Base-by-base conservation (phyloP, 2,888 invertebrate species). In the Yponomeuta evonymella region DNA sequence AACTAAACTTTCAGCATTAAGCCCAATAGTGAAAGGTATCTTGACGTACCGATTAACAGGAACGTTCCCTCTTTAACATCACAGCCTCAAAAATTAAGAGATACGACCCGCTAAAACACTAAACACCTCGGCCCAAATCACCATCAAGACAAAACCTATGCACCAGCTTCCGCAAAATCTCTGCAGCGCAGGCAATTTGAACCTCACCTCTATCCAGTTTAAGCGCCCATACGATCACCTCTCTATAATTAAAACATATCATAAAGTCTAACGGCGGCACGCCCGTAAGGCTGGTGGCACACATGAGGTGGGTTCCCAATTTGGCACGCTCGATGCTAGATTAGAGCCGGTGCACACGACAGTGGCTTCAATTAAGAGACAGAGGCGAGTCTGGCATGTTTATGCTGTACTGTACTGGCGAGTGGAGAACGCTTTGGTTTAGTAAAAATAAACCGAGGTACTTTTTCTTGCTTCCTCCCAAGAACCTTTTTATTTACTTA, bases 271-370 rank as follows among this genome's bases (percentile, higher is more conserved):
- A 72, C 64, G 36, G 69, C 66, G 23, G 63, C 69, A 58, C 23
- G 65, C 66, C 58, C 68, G 71, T 72, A 71, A 72, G 73, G 73
- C 69, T 69, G 69, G 68, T 70, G 75, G 76, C 78, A 78, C 78
- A 76, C 76, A 76, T 77, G 75, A 71, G 70, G 79, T 73, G 79
- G 80, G 67, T 67, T 82, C 74, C 74, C 77, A 76, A 80, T 81
- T 80, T 78, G 80, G 75, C 76, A 75, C 76, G 78, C 75, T 75
- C 73, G 70, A 69, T 72, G 75, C 74, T 74, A 75, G 76, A 77
- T 76, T 75, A 76, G 75, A 75, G 74, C 75, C 23, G 23, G 75
- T 70, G 75, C 75, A 75, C 74, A 75, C 77, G 72, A 73, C 72
- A 69, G 72, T 75, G 76, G 76, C 78, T 78, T 76, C 78, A 78